Evolutionary conservation across 2,113 vertebrate genomes (phyloP).

Genomic region (Cavia porcellus): DNA sequence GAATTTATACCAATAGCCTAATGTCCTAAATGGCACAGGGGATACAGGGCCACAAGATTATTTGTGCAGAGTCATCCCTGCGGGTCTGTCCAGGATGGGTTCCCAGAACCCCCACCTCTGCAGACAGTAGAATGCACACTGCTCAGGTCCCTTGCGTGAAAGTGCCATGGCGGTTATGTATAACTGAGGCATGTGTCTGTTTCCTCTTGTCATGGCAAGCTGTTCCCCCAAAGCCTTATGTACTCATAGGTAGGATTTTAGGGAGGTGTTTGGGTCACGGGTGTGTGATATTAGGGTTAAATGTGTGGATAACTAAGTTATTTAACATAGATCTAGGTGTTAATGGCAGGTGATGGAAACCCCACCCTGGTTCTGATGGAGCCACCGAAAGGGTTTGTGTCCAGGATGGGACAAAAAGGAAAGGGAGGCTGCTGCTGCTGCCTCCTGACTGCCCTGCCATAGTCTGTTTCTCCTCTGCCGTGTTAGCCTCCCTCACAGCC

Average conservation of each 20-base stretch:
- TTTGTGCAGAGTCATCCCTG: not conserved
- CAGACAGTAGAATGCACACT: not conserved
- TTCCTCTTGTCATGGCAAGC: not conserved
- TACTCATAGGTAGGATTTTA: not conserved
- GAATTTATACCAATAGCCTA: not conserved
- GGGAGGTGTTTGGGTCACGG: not conserved
- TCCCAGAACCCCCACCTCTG: not conserved
- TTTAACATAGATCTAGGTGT: not conserved
- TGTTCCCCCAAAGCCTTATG: not conserved
- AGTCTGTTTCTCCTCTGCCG: not conserved
- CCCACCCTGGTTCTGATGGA: not conserved
- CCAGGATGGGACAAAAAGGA: not conserved
- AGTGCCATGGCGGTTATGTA: too few species aligned
- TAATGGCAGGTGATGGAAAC: not conserved
- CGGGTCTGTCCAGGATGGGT: not conserved
- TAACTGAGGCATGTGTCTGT: not conserved
- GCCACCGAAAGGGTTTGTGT: not conserved
- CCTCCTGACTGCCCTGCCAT: not conserved
- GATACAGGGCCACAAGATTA: not conserved
- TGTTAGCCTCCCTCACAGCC: not conserved
- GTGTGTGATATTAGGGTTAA: not conserved
- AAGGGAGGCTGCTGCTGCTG: not conserved
- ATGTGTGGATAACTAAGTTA: not conserved
- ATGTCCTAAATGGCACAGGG: rapidly evolving
- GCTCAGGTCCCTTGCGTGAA: not conserved